These are phyloP conservation scores for Melitaea athalia DNA, from an alignment of 2,888 invertebrate species.

Conservation along the genomic window DNA sequence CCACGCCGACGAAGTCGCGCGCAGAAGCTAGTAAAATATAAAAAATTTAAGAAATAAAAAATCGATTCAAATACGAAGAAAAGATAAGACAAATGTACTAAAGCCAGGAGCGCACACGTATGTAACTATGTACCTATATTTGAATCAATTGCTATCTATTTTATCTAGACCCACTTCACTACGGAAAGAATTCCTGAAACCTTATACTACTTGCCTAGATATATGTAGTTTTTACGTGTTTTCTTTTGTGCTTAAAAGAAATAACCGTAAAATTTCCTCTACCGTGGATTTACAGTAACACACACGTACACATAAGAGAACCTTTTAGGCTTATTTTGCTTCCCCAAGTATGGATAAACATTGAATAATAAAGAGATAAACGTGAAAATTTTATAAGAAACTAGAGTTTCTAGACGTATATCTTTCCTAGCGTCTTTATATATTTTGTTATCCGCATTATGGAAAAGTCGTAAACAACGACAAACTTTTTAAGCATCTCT, in stretches of 20 bases:
- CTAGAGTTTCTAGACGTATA: background rate
- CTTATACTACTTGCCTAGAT: background rate
- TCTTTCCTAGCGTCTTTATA: background rate
- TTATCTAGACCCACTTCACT: too few species aligned
- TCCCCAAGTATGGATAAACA: slow-evolving; percentile 1
- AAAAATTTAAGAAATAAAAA: too few species aligned
- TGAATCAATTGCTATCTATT: too few species aligned
- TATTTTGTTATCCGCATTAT: slow-evolving; percentile 1
- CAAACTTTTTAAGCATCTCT: background rate
- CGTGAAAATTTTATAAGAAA: background rate
- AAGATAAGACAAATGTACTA: too few species aligned
- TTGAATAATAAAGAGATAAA: background rate
- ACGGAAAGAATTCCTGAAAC: too few species aligned
- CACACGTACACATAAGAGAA: background rate
- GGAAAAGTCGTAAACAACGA: slow-evolving; percentile 2
- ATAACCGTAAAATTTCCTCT: background rate
- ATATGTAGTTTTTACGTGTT: background rate
- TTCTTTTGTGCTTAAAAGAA: background rate
- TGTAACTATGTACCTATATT: too few species aligned
- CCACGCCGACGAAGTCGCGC: too few species aligned
- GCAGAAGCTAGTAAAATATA: too few species aligned
- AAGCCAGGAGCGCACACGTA: background rate
- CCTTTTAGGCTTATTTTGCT: background rate
- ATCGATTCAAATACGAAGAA: too few species aligned
- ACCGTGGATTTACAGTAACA: background rate